These are phyloP conservation scores for Drepana falcataria DNA, from an alignment of 2,888 invertebrate species.

Conservation along the genomic window DNA sequence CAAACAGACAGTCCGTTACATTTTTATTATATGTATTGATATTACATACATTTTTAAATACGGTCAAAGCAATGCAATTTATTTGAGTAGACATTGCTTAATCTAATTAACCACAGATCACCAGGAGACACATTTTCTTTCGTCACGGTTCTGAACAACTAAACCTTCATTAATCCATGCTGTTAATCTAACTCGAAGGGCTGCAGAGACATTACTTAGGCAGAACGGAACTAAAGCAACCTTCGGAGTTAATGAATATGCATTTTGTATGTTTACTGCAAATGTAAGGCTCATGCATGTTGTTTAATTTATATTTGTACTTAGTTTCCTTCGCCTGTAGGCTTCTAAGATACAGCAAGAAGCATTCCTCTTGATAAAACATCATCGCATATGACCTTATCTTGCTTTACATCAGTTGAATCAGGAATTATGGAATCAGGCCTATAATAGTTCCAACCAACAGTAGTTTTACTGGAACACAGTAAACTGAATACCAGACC, in stretches of 20 bases:
- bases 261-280: neutral
- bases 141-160: no score
- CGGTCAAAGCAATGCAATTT: no score
- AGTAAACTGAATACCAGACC: slow-evolving; percentile 32
- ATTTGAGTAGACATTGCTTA: no score
- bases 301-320: neutral
- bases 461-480: neutral
- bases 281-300: neutral
- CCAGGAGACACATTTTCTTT: no score
- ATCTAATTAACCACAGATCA: no score
- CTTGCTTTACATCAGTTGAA: no score
- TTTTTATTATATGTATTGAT: no score
- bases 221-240: neutral
- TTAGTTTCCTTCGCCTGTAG: neutral
- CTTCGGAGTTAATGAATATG: neutral
- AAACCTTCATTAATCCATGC: neutral
- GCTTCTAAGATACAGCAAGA: no score
- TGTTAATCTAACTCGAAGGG: neutral
- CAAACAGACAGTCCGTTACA: no score
- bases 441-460: neutral
- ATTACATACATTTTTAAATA: no score
- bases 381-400: no score
- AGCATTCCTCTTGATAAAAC: no score
- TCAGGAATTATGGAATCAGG: neutral
- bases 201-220: neutral